These are phyloP conservation scores for Austrolebias charrua DNA, from an alignment of 2,797 vertebrate species.

Conservation along the genomic window DNA sequence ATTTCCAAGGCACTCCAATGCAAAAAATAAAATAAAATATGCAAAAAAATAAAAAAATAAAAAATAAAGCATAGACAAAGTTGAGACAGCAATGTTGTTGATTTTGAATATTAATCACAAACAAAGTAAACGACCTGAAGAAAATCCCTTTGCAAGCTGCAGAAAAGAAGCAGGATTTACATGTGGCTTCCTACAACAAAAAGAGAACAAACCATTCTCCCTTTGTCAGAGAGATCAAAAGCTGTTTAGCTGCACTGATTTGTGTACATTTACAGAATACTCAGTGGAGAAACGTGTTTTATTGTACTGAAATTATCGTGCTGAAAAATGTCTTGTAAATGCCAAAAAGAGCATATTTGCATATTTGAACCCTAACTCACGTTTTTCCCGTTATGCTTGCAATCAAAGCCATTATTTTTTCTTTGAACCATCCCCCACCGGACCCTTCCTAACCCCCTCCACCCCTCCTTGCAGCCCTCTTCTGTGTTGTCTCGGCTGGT, in stretches of 20 bases:
- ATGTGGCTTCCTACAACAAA: slow-evolving; percentile 28
- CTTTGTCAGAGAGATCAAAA: slow-evolving; percentile 18
- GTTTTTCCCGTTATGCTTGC: slow-evolving; percentile 16
- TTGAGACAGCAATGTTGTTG: too few relatives aligned
- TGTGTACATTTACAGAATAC: slow-evolving; percentile 18
- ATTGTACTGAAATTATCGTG: slow-evolving; percentile 4
- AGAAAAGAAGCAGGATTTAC: slow-evolving; percentile 36
- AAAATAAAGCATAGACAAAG: too few relatives aligned
- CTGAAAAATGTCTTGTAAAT: slow-evolving; percentile 8
- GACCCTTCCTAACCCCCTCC: slow-evolving; percentile 11
- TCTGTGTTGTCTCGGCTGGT: slow-evolving; percentile 48
- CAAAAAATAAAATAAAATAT: too few relatives aligned
- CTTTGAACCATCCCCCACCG: slow-evolving; percentile 48
- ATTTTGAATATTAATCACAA: too few relatives aligned
- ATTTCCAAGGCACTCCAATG: too few relatives aligned
- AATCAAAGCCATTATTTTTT: slow-evolving; percentile 33
- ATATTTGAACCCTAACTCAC: slow-evolving; percentile 22
- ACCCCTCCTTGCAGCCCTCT: slow-evolving; percentile 8
- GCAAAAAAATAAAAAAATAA: too few relatives aligned
- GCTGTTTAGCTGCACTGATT: not conserved
- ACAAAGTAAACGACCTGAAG: slow-evolving; percentile 14
- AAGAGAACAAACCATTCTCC: slow-evolving; percentile 1
- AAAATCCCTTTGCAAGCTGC: slow-evolving; percentile 19
- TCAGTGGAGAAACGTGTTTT: slow-evolving; percentile 1
- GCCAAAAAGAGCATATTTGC: slow-evolving; percentile 10